Conservation (phyloP, 2,888 invertebrate species). For the Rhingia rostrata region DNA sequence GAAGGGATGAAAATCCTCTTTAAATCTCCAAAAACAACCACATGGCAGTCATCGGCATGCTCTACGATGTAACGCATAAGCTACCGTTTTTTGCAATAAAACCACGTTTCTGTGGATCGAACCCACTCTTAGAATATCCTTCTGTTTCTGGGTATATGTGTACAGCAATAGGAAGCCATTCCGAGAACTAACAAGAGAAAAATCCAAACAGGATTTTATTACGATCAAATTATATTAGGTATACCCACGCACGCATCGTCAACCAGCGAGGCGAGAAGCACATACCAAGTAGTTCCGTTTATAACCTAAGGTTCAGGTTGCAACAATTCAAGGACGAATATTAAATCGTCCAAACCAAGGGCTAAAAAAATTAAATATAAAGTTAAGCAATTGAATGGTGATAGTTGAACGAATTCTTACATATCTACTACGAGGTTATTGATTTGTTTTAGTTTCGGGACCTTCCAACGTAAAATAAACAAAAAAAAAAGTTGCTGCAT, state of each 20-base stretch:
- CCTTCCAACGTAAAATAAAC: too few relatives aligned
- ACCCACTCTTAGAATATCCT: too few relatives aligned
- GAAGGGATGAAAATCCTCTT: not conserved
- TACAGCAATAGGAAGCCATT: not conserved
- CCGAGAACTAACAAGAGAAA: slow-evolving; percentile 15
- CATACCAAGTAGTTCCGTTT: slow-evolving; percentile 8
- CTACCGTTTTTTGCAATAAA: not conserved
- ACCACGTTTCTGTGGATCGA: too few relatives aligned
- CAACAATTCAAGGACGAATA: slow-evolving; percentile 45
- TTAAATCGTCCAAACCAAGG: slow-evolving; percentile 22
- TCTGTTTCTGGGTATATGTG: not conserved
- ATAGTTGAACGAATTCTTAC: slow-evolving; percentile 54
- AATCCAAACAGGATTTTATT: slow-evolving; percentile 59
- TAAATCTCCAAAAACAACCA: slow-evolving; percentile 28
- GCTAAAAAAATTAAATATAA: not conserved
- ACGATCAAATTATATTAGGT: slow-evolving; percentile 56
- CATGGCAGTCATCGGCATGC: slow-evolving; percentile 2
- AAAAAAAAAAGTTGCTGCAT: too few relatives aligned
- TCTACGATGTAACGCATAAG: slow-evolving; percentile 12
- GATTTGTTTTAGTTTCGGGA: slow-evolving; percentile 25
- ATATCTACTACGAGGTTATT: not conserved
- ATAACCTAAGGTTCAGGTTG: slow-evolving; percentile 24
- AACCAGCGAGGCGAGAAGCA: slow-evolving; percentile 4
- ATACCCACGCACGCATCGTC: slow-evolving; percentile 14
- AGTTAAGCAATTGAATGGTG: slow-evolving; percentile 56